Percentiles rank a stretch among this genome's conserved stretches.
phyloP scores from a whole-genome alignment of 1,140 invertebrate genomes.

The Trissolcus basalis region DNA sequence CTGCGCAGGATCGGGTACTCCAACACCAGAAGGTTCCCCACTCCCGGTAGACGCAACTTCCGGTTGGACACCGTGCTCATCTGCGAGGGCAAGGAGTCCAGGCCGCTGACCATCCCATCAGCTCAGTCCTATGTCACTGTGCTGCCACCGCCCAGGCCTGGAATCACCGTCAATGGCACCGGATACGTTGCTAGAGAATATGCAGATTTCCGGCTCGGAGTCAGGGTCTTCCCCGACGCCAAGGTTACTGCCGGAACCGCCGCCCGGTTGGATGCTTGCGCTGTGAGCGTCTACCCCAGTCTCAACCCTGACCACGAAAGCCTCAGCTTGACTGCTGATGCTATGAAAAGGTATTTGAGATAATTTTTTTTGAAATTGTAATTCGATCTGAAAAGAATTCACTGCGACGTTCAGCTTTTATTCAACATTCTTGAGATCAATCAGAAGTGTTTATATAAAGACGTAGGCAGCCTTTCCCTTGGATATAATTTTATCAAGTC shows the following conservation, averaged over 20 bases:
- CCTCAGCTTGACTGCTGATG: slow-evolving; percentile 84
- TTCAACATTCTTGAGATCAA: too few species aligned
- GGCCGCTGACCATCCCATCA: slow-evolving; percentile 77
- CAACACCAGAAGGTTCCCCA: slow-evolving; percentile 92
- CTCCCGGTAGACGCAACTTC: slow-evolving; percentile 92
- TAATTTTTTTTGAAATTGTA: too few species aligned
- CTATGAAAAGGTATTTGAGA: slow-evolving; percentile 78
- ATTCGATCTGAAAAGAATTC: too few species aligned
- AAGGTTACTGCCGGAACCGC: slow-evolving; percentile 80
- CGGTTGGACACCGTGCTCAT: slow-evolving; percentile 87
- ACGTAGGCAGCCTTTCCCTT: too few species aligned
- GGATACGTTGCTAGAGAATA: slow-evolving; percentile 89
- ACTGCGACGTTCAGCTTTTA: too few species aligned
- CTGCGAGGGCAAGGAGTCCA: slow-evolving; percentile 75
- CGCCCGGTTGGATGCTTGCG: slow-evolving; percentile 89
- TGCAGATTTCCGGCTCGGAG: slow-evolving; percentile 88
- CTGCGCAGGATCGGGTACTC: slow-evolving; percentile 92
- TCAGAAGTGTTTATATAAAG: too few species aligned
- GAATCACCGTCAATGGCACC: slow-evolving; percentile 88
- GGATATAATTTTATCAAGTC: too few species aligned
- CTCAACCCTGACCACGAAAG: slow-evolving; percentile 96
- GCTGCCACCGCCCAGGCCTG: slow-evolving; percentile 88
- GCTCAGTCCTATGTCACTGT: slow-evolving; percentile 92
- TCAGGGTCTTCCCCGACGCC: slow-evolving; percentile 89
- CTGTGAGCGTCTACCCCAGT: slow-evolving; percentile 93